Base-by-base conservation (phyloP, 2,797 vertebrate genomes). In the Anguilla obscura region DNA sequence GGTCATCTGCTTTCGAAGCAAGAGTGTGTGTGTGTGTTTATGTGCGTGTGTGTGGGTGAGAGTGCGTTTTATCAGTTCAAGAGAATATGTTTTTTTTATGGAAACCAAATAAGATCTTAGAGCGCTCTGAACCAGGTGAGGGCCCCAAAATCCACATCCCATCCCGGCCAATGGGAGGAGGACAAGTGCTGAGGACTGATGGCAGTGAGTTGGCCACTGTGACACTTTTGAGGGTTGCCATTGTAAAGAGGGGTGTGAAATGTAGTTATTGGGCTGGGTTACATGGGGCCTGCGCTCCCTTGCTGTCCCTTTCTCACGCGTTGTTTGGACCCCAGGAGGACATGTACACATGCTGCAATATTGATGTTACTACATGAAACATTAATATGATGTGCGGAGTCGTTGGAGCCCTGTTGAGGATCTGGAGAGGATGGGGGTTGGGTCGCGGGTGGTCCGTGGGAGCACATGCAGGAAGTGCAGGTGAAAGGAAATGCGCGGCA, bases 281-380 rank as follows among this genome's bases (percentile, higher is more conserved):
- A 66, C 24, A n/a, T 1, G 8, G 63, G n/a, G 40, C 40, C 40
- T 45, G 40, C 40, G 4, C 40, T 45, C 40, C 40, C 40, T 45
- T 45, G 40, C 40, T 9, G 27, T 33, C 56, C 30, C 54, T 40
- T 40, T 60, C 33, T 58, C 56, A 33, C 52, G 2, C 24, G 54
- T 18, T 33, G 84, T 85, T 36, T 3, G 21, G 27, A 56, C 84
- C 30, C 27, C 50, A 60, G 30, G 84, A 50, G 48, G 24, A 85
- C 84, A 85, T 82, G 79, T n/a, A 82, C 54, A 58, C 84, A 85
- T 10, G 8, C 54, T 85, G 58, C 27, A 85, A 66, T 85, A 66
- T 85, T 63, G 18, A 85, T 85, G 84, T 14, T 27, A 5, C 24
- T 27, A 8, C 40, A 18, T 85, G 56, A 85, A 85, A 85, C 63